Evolutionary conservation across 2,113 vertebrate genomes (phyloP).

Genomic region (Lipotes vexillifer): DNA sequence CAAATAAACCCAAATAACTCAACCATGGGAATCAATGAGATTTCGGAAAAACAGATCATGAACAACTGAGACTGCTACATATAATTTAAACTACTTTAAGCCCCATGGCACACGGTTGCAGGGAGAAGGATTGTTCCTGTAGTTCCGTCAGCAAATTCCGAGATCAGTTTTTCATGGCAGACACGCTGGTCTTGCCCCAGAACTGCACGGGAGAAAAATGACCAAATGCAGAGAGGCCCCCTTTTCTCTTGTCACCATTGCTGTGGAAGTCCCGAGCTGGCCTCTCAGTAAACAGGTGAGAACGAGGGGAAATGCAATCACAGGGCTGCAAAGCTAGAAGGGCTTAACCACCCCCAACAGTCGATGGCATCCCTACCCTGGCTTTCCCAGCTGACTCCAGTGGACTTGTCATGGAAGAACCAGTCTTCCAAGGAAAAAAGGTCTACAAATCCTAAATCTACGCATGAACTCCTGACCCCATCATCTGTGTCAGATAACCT

Average conservation of each 20-base stretch:
- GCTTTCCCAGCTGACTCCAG: neutral
- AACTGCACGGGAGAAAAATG: neutral
- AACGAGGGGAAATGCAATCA: neutral
- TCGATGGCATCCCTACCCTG: fast-evolving
- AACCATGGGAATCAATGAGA: neutral
- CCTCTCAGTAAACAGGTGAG: neutral
- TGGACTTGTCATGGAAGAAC: neutral
- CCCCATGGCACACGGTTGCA: neutral
- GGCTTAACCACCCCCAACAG: fast-evolving
- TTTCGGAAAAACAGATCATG: neutral
- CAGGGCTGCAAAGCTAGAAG: neutral
- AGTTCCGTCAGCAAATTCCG: neutral
- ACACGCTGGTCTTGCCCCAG: neutral
- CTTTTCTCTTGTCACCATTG: neutral
- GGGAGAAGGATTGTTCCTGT: neutral
- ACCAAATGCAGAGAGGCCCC: neutral
- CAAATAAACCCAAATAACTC: constrained; percentile 42
- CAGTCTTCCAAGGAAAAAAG: neutral
- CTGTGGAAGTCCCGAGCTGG: neutral
- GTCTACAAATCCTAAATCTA: neutral
- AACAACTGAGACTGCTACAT: neutral
- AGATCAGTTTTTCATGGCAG: neutral
- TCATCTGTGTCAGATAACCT: neutral
- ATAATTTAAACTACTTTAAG: neutral
- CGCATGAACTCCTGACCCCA: neutral